Conservation (phyloP, 2,888 invertebrate genomes). For the Orthonychiurus folsomi region DNA sequence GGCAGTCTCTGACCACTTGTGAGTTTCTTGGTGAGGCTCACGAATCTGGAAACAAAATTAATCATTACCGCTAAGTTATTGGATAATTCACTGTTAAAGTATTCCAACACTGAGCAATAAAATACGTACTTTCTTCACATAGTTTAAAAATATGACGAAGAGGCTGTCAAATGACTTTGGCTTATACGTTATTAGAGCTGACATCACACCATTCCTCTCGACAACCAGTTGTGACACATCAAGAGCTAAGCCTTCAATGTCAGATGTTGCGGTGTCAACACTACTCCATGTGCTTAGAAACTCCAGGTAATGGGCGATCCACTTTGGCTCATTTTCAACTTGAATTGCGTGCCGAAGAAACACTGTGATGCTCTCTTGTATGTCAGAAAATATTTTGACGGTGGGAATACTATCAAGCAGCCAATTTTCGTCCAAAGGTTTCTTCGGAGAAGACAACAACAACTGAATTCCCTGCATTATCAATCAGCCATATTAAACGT, state of each 20-base stretch:
- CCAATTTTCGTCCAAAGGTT: slow-evolving; percentile 35
- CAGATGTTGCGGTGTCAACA: slow-evolving; percentile 18
- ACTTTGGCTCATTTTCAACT: slow-evolving; percentile 62
- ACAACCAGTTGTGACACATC: slow-evolving; percentile 86
- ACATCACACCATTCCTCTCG: slow-evolving; percentile 77
- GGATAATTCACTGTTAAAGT: background rate
- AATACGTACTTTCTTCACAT: slow-evolving; percentile 56
- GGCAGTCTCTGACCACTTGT: slow-evolving; percentile 58
- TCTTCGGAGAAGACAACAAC: slow-evolving; percentile 29
- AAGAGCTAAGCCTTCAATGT: slow-evolving; percentile 35
- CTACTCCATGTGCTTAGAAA: slow-evolving; percentile 31
- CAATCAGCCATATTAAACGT: too few species aligned
- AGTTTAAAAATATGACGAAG: slow-evolving; percentile 58
- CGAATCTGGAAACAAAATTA: slow-evolving; percentile 47
- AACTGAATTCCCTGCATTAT: slow-evolving; percentile 31
- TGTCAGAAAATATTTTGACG: slow-evolving; percentile 67
- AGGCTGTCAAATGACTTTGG: slow-evolving; percentile 36
- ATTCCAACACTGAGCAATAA: background rate
- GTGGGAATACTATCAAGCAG: slow-evolving; percentile 50
- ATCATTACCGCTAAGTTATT: background rate
- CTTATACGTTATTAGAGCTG: slow-evolving; percentile 61
- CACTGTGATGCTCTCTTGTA: slow-evolving; percentile 44
- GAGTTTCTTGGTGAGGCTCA: slow-evolving; percentile 54
- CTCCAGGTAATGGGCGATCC: slow-evolving; percentile 33
- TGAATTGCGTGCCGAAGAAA: slow-evolving; percentile 78